Evolutionary conservation across 2,888 invertebrate genomes (phyloP), one percentile per base, ranked within the genome.

Genomic region (Melanophora roralis): DNA sequence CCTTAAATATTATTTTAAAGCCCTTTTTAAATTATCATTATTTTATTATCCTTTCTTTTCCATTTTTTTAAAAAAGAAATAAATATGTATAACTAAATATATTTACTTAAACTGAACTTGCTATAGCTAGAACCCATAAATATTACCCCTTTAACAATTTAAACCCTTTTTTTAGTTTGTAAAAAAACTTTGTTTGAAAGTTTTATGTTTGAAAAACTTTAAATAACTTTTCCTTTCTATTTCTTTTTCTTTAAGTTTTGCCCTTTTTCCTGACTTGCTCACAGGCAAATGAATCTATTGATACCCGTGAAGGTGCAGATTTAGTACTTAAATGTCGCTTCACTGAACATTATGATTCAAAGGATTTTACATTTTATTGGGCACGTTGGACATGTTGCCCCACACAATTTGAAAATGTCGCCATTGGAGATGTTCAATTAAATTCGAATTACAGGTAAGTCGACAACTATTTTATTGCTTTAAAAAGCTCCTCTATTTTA

Each of bases 281-380:
- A 40, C n/a, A 81, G 14, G 87, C 88, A 11, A 87, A 89, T 59
- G 90, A 90, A 77, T 88, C 89, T 59, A 81, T 94, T 85, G 97
- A 97, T 90, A 96, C 96, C 74, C 92, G 95, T 84, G 97, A 97
- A 90, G 96, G 96, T 77, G 95, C 96, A 86, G 95, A 96, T 90
- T 94, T 97, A 84, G 93, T 94, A 83, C 92, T 97, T 88, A 94
- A 95, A 89, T 97, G 97, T 89, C 94, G 96, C 81, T 97, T 97
- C 91, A 92, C 93, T 60, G 92, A 94, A 73, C 94, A 94, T 62
- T 90, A 91, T 72, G 92, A 92, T 67, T 91, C 92, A 60, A 94
- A 94, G 86, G 93, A 94, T 75, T 94, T 95, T 84, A 95, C 95
- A 68, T 96, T 95, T 91, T 97, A 95, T 91, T 97, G 97, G 97